Evolutionary conservation across 2,797 vertebrate species (phyloP).

Genomic region (Allobates femoralis): DNA sequence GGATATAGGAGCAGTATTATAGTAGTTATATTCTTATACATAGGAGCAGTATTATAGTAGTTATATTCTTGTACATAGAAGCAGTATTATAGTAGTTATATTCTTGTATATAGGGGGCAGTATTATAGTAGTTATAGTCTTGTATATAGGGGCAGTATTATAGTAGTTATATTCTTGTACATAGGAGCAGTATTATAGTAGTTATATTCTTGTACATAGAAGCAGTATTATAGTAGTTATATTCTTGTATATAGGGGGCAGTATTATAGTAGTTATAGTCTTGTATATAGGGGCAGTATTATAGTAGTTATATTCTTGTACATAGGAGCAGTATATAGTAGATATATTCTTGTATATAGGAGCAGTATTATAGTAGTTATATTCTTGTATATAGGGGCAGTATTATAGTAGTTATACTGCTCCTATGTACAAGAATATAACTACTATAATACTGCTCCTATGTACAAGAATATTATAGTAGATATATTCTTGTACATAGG

Average conservation of each 20-base stretch:
- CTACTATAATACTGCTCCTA: too few relatives aligned
- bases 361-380: slow-evolving; percentile 6
- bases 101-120: slow-evolving; percentile 8
- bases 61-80: neutral
- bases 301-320: too few relatives aligned
- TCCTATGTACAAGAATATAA: too few relatives aligned
- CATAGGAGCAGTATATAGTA: slow-evolving; percentile 3
- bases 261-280: neutral
- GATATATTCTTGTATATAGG: slow-evolving; percentile 8
- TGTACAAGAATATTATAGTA: slow-evolving; percentile 14
- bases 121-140: too few relatives aligned
- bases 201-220: too few relatives aligned
- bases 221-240: too few relatives aligned
- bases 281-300: too few relatives aligned
- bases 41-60: neutral
- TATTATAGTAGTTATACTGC: slow-evolving; percentile 11
- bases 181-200: too few relatives aligned
- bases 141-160: too few relatives aligned
- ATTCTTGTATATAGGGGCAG: neutral
- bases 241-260: too few relatives aligned
- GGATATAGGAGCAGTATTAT: neutral
- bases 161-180: too few relatives aligned
- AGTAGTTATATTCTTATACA: slow-evolving; percentile 8
- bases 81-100: slow-evolving; percentile 3
- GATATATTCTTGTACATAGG: neutral